Base-by-base conservation (phyloP, 2,113 vertebrate species). In the Sorex fumeus region DNA sequence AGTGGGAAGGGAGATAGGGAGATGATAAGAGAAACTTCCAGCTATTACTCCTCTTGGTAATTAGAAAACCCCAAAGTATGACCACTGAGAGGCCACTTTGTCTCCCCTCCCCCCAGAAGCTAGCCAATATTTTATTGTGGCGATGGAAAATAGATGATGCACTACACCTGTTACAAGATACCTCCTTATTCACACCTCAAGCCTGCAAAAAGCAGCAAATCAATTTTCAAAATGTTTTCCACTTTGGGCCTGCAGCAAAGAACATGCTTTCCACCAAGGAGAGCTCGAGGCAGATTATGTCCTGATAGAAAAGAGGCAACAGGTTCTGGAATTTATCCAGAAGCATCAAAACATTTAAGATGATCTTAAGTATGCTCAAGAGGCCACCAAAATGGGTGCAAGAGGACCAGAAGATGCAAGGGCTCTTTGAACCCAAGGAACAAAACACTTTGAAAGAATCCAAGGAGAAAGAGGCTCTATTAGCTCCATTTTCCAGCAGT, bases 191-290 rank as follows among this genome's bases (percentile, higher is more conserved):
- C 21, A 40, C 27, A 6, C 15, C 18, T 25, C 11, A 47, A n/a
- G 13, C 28, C 10, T 28, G 40, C 32, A 84, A 90, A 57, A 70
- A 93, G 60, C 60, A 83, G 27, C 28, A 80, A 91, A 57, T 81
- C 43, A 76, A n/a, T 72, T 79, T 53, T 84, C 27, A 82, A 91
- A 78, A 62, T n/a, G 19, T 71, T 82, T 88, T 84, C 74, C 95
- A 75, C 67, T 93, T 93, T 85, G 53, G 47, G 47, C 34, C 72
- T 75, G 25, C 62, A 76, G 60, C 92, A 88, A 95, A 85, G 67
- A 66, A 32, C 74, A 88, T 43, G 8, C n/a, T 36, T 47, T 85
- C 60, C 40, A 28, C 30, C 66, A 84, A 81, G 40, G 34, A 74
- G 77, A 86, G 81, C 69, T 23, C 47, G 34, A 78, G 25, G 30